Base-by-base conservation (phyloP, 2,888 invertebrate genomes). In the Pharmacophagus antenor region DNA sequence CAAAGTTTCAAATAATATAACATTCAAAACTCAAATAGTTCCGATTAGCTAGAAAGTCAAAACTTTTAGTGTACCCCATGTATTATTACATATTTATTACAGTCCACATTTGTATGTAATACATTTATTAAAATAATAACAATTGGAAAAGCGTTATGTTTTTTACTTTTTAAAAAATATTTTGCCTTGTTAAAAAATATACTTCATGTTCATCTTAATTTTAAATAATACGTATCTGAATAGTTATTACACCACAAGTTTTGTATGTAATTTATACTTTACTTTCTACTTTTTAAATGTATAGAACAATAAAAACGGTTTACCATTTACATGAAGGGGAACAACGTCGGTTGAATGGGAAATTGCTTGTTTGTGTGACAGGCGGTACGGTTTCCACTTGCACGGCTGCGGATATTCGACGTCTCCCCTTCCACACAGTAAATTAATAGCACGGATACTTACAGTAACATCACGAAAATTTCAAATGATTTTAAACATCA, bases 331-430 rank as follows among this genome's bases (percentile, higher is more conserved):
- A 51, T 51, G 42, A 17, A 42, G 54, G 27, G 23, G 27, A 56
- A 56, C 46, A 25, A 51, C 20, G 51, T 2, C 55, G 37, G 60
- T 41, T 51, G 51, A 51, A 61, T 47, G 18, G 51, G 37, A 61
- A 60, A 61, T 61, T 61, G 56, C 60, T 56, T 60, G 47, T 59
- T 56, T 51, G 60, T 51, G 52, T 52, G 56, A 61, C 56, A 31
- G 56, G 56, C 46, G 41, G 48, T 51, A 42, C 59, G 42, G 44
- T 49, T 48, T 47, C 48, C 47, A 56, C 47, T 51, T 44, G 56
- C 61, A 47, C 8, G 49, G 47, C 42, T 56, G 27, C 52, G 56
- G 56, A 52, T 48, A 56, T 47, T 56, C 51, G 51, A 56, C 42
- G 51, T 61, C 56, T 56, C 52, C 61, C 50, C 56, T 25, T 61